These are phyloP conservation scores for Athalia rosae DNA, from an alignment of 2,888 invertebrate genomes.

Conservation along the genomic window DNA sequence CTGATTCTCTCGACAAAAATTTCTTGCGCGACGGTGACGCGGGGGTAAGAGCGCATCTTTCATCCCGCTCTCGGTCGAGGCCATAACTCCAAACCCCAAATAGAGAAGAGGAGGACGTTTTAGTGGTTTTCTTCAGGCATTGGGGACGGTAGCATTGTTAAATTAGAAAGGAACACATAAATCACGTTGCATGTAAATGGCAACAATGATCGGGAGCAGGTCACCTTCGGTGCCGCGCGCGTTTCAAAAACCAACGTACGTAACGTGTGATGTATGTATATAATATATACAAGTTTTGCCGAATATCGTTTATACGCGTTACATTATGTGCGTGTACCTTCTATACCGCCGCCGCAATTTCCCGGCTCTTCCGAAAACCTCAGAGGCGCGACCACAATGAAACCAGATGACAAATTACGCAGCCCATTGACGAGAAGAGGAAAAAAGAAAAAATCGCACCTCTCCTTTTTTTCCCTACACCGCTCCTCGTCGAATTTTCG, in stretches of 20 bases:
- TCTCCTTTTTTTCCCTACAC: no score
- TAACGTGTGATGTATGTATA: no score
- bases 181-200: constrained; percentile 65
- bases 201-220: constrained; percentile 65
- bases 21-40: constrained; percentile 1
- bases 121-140: constrained; percentile 57
- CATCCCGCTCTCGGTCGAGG: constrained; percentile 48
- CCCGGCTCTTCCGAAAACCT: background rate
- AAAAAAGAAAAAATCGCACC: no score
- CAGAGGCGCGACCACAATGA: constrained; percentile 72
- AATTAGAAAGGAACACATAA: constrained; percentile 66
- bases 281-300: no score
- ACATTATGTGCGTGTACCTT: no score
- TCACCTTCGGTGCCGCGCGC: constrained; percentile 33
- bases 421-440: background rate
- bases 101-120: constrained; percentile 60
- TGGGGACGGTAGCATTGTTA: constrained; percentile 59
- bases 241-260: constrained; percentile 4
- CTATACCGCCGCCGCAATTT: constrained; percentile 1
- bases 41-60: constrained; percentile 51
- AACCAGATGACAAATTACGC: constrained; percentile 69
- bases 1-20: no score
- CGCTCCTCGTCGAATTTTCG: no score
- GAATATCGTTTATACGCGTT: no score
- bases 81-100: constrained; percentile 56